Conservation (phyloP, 2,113 vertebrate genomes). For the Ovibos moschatus region DNA sequence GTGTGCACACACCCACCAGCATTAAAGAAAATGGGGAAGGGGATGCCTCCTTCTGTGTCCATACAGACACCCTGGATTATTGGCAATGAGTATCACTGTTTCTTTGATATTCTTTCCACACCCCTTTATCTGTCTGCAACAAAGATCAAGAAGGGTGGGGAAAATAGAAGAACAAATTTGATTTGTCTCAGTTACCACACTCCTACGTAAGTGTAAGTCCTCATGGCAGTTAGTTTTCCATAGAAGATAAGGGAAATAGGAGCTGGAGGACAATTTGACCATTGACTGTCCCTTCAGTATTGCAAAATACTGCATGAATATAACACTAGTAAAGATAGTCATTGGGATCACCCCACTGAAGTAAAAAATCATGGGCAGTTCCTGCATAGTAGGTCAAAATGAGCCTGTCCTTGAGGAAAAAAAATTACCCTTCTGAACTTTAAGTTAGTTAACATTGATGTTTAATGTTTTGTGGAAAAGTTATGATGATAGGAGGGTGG, state of each 20-base stretch:
- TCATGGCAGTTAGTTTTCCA: neutral
- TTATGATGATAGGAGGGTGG: neutral
- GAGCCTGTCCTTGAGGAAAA: neutral
- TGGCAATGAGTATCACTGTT: neutral
- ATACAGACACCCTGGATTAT: accelerated
- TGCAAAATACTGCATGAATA: neutral
- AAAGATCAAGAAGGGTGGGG: neutral
- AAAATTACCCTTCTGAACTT: neutral
- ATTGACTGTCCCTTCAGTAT: neutral
- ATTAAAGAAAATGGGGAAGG: neutral
- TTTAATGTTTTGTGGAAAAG: neutral
- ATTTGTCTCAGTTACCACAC: neutral
- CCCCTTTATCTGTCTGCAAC: neutral
- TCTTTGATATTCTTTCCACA: neutral
- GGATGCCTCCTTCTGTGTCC: neutral
- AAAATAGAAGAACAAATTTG: neutral
- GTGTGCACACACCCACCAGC: no score
- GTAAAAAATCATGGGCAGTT: neutral
- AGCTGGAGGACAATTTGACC: neutral
- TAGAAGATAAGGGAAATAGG: neutral
- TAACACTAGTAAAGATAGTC: neutral
- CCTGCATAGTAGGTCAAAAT: neutral
- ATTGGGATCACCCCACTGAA: neutral
- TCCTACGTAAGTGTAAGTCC: neutral
- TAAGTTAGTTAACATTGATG: neutral